A percentile compares a stretch with the other conserved stretches of the same genome.
These are phyloP conservation scores for Neostethus bicornis DNA, from an alignment of 2,797 vertebrate genomes.

Conservation along the genomic window DNA sequence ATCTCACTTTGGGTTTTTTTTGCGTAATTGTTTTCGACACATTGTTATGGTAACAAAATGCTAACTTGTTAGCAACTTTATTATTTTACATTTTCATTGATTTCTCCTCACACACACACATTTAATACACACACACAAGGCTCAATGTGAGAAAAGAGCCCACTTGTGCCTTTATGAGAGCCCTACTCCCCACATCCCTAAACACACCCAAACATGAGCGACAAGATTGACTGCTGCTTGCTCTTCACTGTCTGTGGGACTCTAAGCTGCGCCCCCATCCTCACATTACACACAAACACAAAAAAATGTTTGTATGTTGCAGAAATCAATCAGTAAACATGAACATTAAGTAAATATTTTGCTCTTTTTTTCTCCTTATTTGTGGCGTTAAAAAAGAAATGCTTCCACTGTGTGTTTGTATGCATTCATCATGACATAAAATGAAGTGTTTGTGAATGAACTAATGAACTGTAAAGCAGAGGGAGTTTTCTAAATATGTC, in stretches of 20 bases:
- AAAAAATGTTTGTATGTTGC: slow-evolving; percentile 85
- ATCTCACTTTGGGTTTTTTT: neutral
- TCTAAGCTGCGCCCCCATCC: slow-evolving; percentile 32
- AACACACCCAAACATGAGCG: slow-evolving; percentile 41
- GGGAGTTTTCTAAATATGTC: neutral
- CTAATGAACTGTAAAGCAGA: neutral
- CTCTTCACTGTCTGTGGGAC: slow-evolving; percentile 77
- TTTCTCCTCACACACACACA: slow-evolving; percentile 54
- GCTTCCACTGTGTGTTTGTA: neutral
- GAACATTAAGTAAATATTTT: slow-evolving; percentile 62
- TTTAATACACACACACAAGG: slow-evolving; percentile 72
- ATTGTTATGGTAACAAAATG: neutral
- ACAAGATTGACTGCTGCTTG: slow-evolving; percentile 67
- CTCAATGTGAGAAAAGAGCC: slow-evolving; percentile 82
- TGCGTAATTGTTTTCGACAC: neutral
- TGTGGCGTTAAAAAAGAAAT: neutral
- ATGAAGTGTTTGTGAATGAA: slow-evolving; percentile 6
- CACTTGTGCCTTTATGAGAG: slow-evolving; percentile 91
- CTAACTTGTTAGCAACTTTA: slow-evolving; percentile 1
- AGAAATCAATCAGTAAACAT: slow-evolving; percentile 89
- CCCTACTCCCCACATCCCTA: slow-evolving; percentile 13
- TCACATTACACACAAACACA: slow-evolving; percentile 17
- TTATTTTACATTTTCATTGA: slow-evolving; percentile 1
- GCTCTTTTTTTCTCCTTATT: slow-evolving; percentile 35
- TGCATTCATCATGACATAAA: neutral